Evolutionary conservation across 2,888 invertebrate species (phyloP).

Genomic region (Pristionchus japonicus): DNA sequence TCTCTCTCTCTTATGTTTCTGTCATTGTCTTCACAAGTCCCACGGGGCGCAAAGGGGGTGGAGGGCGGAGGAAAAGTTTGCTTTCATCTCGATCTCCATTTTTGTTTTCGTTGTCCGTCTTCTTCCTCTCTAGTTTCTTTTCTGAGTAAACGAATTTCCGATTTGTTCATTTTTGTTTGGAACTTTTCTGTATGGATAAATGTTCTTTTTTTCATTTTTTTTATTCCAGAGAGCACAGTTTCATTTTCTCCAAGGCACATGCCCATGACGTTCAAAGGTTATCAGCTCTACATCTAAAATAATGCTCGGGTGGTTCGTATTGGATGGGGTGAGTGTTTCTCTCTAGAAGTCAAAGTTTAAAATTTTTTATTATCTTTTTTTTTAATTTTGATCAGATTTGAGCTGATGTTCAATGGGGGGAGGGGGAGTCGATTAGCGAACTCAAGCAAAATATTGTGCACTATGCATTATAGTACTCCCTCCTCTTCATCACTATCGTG

Average conservation of each 20-base stretch:
- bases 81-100: neutral
- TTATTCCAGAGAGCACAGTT: too few species aligned
- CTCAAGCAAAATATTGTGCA: too few species aligned
- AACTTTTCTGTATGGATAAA: too few species aligned
- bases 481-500: conserved; percentile 37
- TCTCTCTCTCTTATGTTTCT: neutral
- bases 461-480: conserved; percentile 8
- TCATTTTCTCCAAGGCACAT: neutral
- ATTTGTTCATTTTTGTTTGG: too few species aligned
- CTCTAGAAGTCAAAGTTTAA: too few species aligned
- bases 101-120: neutral
- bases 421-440: too few species aligned
- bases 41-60: conserved; percentile 1
- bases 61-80: neutral
- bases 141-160: too few species aligned
- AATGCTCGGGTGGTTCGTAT: conserved; percentile 18
- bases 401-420: too few species aligned
- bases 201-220: neutral
- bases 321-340: conserved; percentile 11
- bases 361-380: too few species aligned
- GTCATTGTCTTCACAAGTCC: neutral
- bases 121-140: too few species aligned
- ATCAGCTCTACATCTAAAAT: neutral
- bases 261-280: neutral
- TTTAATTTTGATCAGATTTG: too few species aligned